Evolutionary conservation across 2,888 invertebrate genomes (phyloP), one percentile per base, ranked within the genome.

Genomic region (Meliscaeva auricollis): DNA sequence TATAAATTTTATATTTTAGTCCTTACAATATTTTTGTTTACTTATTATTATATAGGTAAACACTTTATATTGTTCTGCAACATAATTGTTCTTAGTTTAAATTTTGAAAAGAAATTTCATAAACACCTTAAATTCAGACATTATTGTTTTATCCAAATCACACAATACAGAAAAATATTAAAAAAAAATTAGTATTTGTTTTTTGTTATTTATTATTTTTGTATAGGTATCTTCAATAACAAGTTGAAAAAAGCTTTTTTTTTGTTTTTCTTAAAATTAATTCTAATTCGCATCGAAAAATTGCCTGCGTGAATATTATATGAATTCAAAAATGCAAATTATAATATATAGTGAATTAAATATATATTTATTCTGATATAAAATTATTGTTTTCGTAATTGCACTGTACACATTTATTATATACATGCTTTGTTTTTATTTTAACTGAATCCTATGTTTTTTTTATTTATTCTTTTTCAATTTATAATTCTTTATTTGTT

Each of bases 321-420:
- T 54, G 68, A 73, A 74, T n/a, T 32, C 11, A 80, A 62, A 68
- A 80, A 80, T 58, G 26, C 50, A 26, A 72, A 48, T n/a, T n/a
- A n/a, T n/a, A 60, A 26, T 80, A 44, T 46, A 74, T 80, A 80
- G 74, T 74, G 74, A 80, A 74, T 60, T 80, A 80, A 68, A 79
- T 79, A 73, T 80, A n/a, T 13, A 44, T n/a, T 3, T 44, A 73
- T 80, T 80, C 74, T 69, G 69, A 69, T 44, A 54, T 69, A 80
- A n/a, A n/a, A n/a, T n/a, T n/a, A 69, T 79, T 79, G 79, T 69
- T 80, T 74, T 75, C 60, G 74, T 74, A 69, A 62, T 35, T 80
- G 80, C 80, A 80, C 80, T 80, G 62, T 80, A 80, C 80, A 80
- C 80, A 80, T 44, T 79, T n/a, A n/a, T 26, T 26, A 26, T 26